Evolutionary conservation across 2,888 invertebrate species (phyloP).

Genomic region (Tinea pellionella): DNA sequence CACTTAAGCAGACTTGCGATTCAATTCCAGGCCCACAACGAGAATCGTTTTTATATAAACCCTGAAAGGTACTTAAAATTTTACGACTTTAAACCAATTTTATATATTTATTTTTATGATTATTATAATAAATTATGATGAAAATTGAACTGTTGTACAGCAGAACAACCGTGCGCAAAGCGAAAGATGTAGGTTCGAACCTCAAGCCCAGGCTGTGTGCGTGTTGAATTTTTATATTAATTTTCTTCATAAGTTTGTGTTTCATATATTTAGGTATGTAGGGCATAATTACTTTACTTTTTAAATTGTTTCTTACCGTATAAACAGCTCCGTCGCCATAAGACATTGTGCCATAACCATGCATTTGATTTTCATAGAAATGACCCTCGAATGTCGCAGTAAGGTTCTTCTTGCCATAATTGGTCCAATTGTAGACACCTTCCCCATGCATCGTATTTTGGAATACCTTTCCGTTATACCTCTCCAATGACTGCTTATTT

Average conservation of each 20-base stretch:
- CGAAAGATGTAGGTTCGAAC: too few species aligned
- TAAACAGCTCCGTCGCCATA: constrained; percentile 55
- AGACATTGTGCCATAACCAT: constrained; percentile 66
- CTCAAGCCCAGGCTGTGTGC: too few species aligned
- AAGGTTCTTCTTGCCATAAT: constrained; percentile 28
- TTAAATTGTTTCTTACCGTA: constrained; percentile 35
- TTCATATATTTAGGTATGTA: too few species aligned
- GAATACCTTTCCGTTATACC: constrained; percentile 48
- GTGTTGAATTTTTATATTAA: too few species aligned
- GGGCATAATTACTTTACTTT: too few species aligned
- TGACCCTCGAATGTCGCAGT: constrained; percentile 53
- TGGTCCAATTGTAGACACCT: constrained; percentile 55
- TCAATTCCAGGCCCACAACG: constrained; percentile 71
- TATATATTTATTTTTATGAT: not conserved
- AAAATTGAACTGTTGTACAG: too few species aligned
- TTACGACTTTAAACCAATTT: not conserved
- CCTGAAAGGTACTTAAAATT: constrained; percentile 31
- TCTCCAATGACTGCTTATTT: constrained; percentile 42
- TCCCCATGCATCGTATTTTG: constrained; percentile 59
- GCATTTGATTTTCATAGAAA: constrained; percentile 60
- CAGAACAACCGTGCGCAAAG: too few species aligned
- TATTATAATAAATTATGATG: too few species aligned
- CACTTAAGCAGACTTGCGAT: constrained; percentile 40
- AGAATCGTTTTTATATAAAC: constrained; percentile 56
- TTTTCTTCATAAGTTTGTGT: too few species aligned